phyloP scores from a whole-genome alignment of 2,888 invertebrate genomes.

The Emmelina monodactyla region DNA sequence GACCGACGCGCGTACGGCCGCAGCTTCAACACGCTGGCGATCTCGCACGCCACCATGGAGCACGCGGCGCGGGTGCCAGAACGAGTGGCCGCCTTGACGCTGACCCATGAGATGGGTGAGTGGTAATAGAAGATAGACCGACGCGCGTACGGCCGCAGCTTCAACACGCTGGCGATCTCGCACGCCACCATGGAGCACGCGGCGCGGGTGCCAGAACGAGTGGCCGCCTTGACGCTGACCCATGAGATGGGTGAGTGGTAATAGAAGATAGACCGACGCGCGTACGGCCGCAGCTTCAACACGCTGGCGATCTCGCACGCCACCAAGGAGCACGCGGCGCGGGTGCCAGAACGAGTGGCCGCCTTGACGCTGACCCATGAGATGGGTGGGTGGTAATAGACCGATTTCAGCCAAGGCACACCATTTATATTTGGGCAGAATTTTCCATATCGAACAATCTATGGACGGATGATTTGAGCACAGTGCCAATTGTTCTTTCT shows the following conservation, averaged over 20 bases:
- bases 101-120: slow-evolving; percentile 51
- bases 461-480: too few relatives aligned
- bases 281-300: slow-evolving; percentile 48
- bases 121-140: slow-evolving; percentile 25
- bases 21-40: slow-evolving; percentile 54
- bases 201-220: slow-evolving; percentile 47
- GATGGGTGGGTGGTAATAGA: too few relatives aligned
- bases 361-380: slow-evolving; percentile 51
- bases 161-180: slow-evolving; percentile 56
- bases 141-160: slow-evolving; percentile 45
- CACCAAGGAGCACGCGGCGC: slow-evolving; percentile 27
- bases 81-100: slow-evolving; percentile 45
- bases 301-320: slow-evolving; percentile 55
- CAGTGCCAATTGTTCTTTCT: too few relatives aligned
- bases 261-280: too few relatives aligned
- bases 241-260: slow-evolving; percentile 61
- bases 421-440: too few relatives aligned
- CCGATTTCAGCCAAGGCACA: too few relatives aligned
- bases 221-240: slow-evolving; percentile 47
- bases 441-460: too few relatives aligned
- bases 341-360: slow-evolving; percentile 55
- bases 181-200: slow-evolving; percentile 36
- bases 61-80: slow-evolving; percentile 43
- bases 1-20: slow-evolving; percentile 50
- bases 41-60: slow-evolving; percentile 44